These are phyloP conservation scores for Sthenelais limicola DNA, from an alignment of 2,888 invertebrate genomes.

Conservation along the genomic window DNA sequence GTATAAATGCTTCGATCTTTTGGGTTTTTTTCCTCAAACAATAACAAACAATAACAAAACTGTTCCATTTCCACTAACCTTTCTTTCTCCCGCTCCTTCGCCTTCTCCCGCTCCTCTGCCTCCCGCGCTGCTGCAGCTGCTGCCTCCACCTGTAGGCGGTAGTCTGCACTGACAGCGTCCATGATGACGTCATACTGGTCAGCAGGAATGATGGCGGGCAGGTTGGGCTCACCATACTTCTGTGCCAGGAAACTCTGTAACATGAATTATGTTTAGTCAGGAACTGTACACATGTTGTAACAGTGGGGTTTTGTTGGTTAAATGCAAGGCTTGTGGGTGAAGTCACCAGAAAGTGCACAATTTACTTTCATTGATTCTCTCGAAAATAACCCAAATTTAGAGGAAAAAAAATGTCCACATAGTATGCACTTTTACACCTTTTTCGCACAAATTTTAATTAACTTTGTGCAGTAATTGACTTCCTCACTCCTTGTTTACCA, in stretches of 20 bases:
- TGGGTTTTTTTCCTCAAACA: no score
- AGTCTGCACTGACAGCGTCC: constrained; percentile 37
- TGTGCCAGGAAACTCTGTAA: constrained; percentile 73
- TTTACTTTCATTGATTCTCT: no score
- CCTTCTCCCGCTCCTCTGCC: neutral
- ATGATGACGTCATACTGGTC: constrained; percentile 68
- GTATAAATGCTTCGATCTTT: no score
- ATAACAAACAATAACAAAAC: no score
- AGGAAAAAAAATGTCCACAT: no score
- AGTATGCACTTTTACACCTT: no score
- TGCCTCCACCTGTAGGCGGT: constrained; percentile 1
- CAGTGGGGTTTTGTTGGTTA: neutral
- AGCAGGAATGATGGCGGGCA: constrained; percentile 70
- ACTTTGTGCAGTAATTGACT: no score
- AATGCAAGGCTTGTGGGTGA: neutral
- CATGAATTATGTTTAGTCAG: neutral
- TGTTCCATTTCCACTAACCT: no score
- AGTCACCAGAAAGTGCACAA: no score
- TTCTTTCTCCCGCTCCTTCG: constrained; percentile 2
- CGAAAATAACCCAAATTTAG: no score
- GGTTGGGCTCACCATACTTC: constrained; percentile 70
- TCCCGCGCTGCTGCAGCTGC: constrained; percentile 31
- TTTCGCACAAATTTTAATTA: no score
- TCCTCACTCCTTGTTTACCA: neutral
- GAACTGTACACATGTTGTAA: neutral